Conservation (phyloP, 2,888 invertebrate genomes). For the Pteria penguin region DNA sequence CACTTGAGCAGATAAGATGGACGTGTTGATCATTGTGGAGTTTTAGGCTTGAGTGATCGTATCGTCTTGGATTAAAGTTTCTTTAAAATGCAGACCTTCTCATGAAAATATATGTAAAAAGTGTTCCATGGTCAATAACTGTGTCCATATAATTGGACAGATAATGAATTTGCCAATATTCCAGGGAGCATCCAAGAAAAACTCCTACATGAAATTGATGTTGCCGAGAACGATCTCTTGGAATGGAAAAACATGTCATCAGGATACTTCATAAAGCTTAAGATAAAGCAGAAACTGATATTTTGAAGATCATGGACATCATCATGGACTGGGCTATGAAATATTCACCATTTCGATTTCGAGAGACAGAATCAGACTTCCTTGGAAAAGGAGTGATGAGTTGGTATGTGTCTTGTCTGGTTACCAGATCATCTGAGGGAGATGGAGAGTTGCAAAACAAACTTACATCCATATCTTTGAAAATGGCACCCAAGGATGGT, state of each 20-base stretch:
- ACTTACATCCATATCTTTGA: conserved; percentile 18
- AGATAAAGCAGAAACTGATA: background rate
- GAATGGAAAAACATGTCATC: conserved; percentile 22
- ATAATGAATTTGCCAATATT: background rate
- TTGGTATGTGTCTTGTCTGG: conserved; percentile 28
- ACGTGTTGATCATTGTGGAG: too few relatives aligned
- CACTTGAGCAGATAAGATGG: too few relatives aligned
- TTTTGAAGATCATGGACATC: conserved; percentile 6
- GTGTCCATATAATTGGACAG: background rate
- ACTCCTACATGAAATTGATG: conserved; percentile 9
- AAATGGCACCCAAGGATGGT: conserved; percentile 26
- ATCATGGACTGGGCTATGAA: conserved; percentile 17
- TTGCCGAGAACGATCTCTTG: background rate
- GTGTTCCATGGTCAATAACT: background rate
- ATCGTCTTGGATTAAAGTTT: too few relatives aligned
- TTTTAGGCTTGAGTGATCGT: too few relatives aligned
- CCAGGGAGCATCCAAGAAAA: conserved; percentile 12
- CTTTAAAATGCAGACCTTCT: too few relatives aligned
- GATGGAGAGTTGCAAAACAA: conserved; percentile 1
- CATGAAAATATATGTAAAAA: too few relatives aligned
- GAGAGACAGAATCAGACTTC: conserved; percentile 24
- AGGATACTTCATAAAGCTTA: conserved; percentile 26
- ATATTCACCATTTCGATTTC: conserved; percentile 12
- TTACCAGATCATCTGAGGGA: background rate
- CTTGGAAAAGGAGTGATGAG: conserved; percentile 23